Evolutionary conservation across 2,113 vertebrate genomes (phyloP).

Genomic region (Tympanuchus pallidicinctus): DNA sequence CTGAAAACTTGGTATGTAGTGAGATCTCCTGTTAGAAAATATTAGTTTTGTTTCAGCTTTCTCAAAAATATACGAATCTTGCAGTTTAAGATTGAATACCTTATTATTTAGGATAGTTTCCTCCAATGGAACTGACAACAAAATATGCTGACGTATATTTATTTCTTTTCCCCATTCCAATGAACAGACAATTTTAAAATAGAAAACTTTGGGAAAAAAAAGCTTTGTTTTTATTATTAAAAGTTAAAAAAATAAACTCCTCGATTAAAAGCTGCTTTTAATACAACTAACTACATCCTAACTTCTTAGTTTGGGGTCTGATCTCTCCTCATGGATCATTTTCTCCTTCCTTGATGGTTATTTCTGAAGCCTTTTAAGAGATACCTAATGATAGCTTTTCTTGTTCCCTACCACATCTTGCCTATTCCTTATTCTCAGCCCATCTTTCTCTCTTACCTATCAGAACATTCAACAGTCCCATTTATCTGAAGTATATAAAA

Average conservation of each 20-base stretch:
- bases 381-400: not conserved
- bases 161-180: conserved; percentile 8
- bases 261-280: too few relatives aligned
- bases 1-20: conserved; percentile 54
- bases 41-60: conserved; percentile 23
- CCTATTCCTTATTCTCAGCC: not conserved
- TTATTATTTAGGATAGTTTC: conserved; percentile 6
- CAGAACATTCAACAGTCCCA: not conserved
- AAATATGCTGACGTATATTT: not conserved
- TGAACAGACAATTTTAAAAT: not conserved
- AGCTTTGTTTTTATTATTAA: not conserved
- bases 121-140: not conserved
- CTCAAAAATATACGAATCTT: conserved; percentile 24
- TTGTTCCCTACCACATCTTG: not conserved
- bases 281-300: not conserved
- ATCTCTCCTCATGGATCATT: not conserved
- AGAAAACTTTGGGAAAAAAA: not conserved
- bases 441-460: not conserved
- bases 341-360: not conserved
- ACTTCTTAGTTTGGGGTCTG: not conserved
- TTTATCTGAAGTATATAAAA: conserved; percentile 1
- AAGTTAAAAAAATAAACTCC: not conserved
- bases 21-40: conserved; percentile 45
- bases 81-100: not conserved
- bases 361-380: not conserved